Conservation (phyloP, 2,888 invertebrate genomes). For the Xestia ashworthii region DNA sequence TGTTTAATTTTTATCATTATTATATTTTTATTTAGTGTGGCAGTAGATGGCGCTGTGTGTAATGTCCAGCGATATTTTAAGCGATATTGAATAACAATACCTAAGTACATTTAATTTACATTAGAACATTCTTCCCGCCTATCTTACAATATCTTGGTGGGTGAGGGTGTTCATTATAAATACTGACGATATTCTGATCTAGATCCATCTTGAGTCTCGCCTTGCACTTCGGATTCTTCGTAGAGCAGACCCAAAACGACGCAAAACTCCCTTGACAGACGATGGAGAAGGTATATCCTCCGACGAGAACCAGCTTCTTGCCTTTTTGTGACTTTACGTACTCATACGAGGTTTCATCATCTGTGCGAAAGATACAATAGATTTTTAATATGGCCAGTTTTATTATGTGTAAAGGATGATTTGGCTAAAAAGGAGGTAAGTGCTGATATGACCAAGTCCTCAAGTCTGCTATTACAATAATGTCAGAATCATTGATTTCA, state of each 20-base stretch:
- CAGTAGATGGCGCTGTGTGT: too few species aligned
- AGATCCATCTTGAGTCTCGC: slow-evolving; percentile 53
- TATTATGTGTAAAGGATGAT: background rate
- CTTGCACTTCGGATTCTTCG: slow-evolving; percentile 59
- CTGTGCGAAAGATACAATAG: slow-evolving; percentile 8
- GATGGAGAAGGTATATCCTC: slow-evolving; percentile 69
- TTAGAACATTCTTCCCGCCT: slow-evolving; percentile 5
- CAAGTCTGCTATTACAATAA: too few species aligned
- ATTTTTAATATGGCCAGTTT: background rate
- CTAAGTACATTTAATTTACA: background rate
- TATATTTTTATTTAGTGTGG: too few species aligned
- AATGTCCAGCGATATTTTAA: too few species aligned
- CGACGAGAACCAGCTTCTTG: slow-evolving; percentile 67
- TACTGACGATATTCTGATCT: slow-evolving; percentile 14
- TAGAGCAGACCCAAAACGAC: slow-evolving; percentile 65
- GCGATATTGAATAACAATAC: too few species aligned
- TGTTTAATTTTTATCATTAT: too few species aligned
- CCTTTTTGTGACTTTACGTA: slow-evolving; percentile 52
- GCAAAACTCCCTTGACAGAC: slow-evolving; percentile 47
- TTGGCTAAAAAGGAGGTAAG: too few species aligned
- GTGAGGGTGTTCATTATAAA: slow-evolving; percentile 51
- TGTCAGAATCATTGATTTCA: too few species aligned
- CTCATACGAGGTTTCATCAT: slow-evolving; percentile 26
- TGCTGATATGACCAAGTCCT: too few species aligned
- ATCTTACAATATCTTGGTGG: slow-evolving; percentile 28